A percentile compares a stretch with the other conserved stretches of the same genome.
Evolutionary conservation across 2,797 vertebrate species (phyloP).

Genomic region (Helostoma temminkii): DNA sequence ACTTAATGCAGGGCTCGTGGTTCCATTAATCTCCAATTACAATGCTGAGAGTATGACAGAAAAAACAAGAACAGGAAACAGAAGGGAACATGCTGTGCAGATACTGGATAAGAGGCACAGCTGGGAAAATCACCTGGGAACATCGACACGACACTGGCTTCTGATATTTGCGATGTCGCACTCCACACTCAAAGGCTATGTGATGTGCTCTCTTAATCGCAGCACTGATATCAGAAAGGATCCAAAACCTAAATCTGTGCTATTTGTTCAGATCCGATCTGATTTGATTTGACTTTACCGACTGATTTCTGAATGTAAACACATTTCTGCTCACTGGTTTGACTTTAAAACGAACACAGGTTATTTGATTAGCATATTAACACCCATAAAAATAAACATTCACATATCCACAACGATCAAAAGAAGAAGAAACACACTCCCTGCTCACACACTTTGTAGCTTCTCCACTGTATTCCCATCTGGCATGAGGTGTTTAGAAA

Average conservation of each 20-base stretch:
- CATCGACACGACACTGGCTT: slow-evolving; percentile 36
- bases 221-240: slow-evolving; percentile 33
- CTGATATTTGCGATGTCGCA: slow-evolving; percentile 38
- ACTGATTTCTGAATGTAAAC: not conserved
- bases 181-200: slow-evolving; percentile 58
- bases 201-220: slow-evolving; percentile 47
- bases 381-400: not conserved
- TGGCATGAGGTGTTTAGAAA: slow-evolving; percentile 35
- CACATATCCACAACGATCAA: slow-evolving; percentile 6
- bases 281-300: slow-evolving; percentile 38
- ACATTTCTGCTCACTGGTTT: not conserved
- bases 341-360: slow-evolving; percentile 2
- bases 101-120: slow-evolving; percentile 60
- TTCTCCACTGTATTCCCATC: slow-evolving; percentile 33
- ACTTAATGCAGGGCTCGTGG: slow-evolving; percentile 20
- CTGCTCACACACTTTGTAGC: slow-evolving; percentile 7
- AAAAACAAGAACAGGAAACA: slow-evolving; percentile 44
- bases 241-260: slow-evolving; percentile 12
- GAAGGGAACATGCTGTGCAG: slow-evolving; percentile 58
- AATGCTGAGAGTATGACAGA: slow-evolving; percentile 52
- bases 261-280: slow-evolving; percentile 36
- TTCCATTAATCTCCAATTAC: slow-evolving; percentile 68
- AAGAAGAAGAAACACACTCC: not conserved
- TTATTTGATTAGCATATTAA: slow-evolving; percentile 9
- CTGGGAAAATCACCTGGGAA: slow-evolving; percentile 73